Evolutionary conservation across 2,888 invertebrate genomes (phyloP), one percentile per base, ranked within the genome.

Genomic region (Venustoraphidia nigricollis): DNA sequence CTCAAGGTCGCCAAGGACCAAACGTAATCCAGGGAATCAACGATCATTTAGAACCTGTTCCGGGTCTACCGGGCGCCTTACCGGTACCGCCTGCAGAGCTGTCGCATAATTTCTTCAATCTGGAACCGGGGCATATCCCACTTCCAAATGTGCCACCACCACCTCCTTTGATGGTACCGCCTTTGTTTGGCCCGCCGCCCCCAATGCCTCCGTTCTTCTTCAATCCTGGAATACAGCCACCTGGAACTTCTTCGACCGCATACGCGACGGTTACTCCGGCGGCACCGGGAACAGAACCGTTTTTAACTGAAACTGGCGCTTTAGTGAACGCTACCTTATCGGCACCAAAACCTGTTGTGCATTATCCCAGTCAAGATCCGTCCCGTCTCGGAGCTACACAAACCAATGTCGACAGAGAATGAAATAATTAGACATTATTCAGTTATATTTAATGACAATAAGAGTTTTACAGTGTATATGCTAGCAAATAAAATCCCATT

Each of bases 321-420:
- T 58, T 60, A 13, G 59, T 56, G 8, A 58, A 51, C 6, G 63
- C 68, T 0, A 63, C 65, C 1, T 66, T 66, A 41, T 67, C 68
- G 4, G 66, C 69, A 3, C 73, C 77, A 8, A 67, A 78, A 1
- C 72, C 77, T 1, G 73, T 77, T 50, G 70, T 82, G 43, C 94
- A 96, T 68, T 98, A 98, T 73, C 96, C 97, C 4, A 94, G 94
- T 62, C 97, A 97, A 67, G 97, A 98, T 73, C 97, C 97, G 0
- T 82, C 86, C 38, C 74, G 94, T 34, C 79, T 95, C 67, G 95
- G 95, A 0, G 81, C 89, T 0, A 69, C 70, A 11, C 69, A 69
- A 52, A 51, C 65, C 44, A 62, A 61, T 52, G 61, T 62, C 8
- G 65, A 65, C 52, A 57, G 62, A 41, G 63, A 65, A 47, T 62